Conservation (phyloP, 1,140 invertebrate species). For the Probaryconus sp. region DNA sequence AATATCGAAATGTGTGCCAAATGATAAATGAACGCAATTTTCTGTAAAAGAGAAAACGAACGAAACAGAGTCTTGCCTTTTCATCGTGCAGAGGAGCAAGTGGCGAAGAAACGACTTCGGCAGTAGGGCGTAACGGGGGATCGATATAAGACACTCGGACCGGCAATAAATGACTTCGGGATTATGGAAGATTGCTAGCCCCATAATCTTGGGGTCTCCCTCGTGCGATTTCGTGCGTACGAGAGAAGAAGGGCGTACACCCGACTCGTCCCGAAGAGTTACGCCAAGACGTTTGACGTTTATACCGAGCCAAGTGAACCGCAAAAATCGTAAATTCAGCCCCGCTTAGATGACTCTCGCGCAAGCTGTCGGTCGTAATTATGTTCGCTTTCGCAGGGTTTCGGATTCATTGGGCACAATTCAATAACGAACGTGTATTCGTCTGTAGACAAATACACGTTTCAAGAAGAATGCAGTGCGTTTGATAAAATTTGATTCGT, state of each 20-base stretch:
- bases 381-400: neutral
- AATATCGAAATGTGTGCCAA: conserved; percentile 29
- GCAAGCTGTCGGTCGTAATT: conserved; percentile 3
- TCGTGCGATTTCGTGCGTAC: conserved; percentile 45
- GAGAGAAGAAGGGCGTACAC: conserved; percentile 36
- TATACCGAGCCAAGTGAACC: conserved; percentile 1
- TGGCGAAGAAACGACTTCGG: conserved; percentile 51
- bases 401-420: neutral
- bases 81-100: conserved; percentile 52
- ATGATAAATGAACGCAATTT: conserved; percentile 51
- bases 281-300: conserved; percentile 38
- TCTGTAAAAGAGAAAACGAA: conserved; percentile 32
- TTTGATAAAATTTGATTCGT: conserved; percentile 28
- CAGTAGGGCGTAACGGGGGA: conserved; percentile 50
- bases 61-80: conserved; percentile 48
- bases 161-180: conserved; percentile 62
- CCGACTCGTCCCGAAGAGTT: conserved; percentile 28
- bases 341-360: neutral
- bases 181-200: conserved; percentile 62
- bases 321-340: conserved; percentile 9
- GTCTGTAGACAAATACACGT: conserved; percentile 16
- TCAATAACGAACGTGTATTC: conserved; percentile 6
- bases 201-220: conserved; percentile 57
- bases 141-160: conserved; percentile 64
- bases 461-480: conserved; percentile 8